Conservation (phyloP, 2,888 invertebrate species). For the Lochmaea capreae region DNA sequence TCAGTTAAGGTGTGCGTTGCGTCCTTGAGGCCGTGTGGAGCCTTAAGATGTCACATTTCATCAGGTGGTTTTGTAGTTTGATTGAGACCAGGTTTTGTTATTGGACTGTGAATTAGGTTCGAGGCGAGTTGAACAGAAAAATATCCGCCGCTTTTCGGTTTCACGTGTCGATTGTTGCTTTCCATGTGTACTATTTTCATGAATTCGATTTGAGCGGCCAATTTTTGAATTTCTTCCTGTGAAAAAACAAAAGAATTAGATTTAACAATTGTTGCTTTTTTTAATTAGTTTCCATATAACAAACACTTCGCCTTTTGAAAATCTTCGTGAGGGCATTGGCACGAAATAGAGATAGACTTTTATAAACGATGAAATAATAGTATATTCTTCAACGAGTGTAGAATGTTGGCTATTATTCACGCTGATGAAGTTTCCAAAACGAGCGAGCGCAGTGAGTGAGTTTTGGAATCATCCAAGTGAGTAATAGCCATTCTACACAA, state of each 20-base stretch:
- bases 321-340: no score
- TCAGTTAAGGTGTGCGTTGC: not conserved
- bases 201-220: constrained; percentile 92
- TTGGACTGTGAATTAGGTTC: constrained; percentile 60
- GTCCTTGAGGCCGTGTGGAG: constrained; percentile 33
- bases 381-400: no score
- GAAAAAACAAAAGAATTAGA: constrained; percentile 39
- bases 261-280: no score
- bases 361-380: no score
- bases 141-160: constrained; percentile 85
- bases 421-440: no score
- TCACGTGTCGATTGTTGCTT: constrained; percentile 89
- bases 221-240: constrained; percentile 90
- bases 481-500: no score
- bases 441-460: no score
- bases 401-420: no score
- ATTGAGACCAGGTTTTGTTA: constrained; percentile 58
- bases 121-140: constrained; percentile 74
- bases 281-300: no score
- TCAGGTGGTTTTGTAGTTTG: constrained; percentile 56
- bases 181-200: constrained; percentile 96
- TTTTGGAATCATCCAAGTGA: no score
- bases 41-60: constrained; percentile 56
- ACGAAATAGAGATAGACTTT: no score
- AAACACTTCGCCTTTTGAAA: no score